phyloP scores from a whole-genome alignment of 2,113 vertebrate genomes.

The Gopherus evgoodei region DNA sequence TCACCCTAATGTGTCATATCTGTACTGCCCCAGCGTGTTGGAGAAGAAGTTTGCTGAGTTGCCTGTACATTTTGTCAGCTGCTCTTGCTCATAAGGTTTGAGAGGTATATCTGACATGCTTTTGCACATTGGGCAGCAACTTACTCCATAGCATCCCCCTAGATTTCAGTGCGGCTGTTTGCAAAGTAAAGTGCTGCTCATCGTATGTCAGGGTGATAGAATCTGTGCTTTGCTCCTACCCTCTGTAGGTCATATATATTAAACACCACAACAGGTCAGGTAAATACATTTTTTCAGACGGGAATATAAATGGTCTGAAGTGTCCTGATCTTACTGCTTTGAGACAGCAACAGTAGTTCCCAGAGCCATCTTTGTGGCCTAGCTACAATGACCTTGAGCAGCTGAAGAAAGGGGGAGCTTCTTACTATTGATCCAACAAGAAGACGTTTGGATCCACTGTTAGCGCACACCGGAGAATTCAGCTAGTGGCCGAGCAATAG shows the following conservation, averaged over 20 bases:
- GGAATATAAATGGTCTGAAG: background rate
- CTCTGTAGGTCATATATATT: background rate
- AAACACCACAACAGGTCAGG: rapidly evolving
- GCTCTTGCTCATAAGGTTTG: background rate
- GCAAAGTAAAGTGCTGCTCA: background rate
- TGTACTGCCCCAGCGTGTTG: background rate
- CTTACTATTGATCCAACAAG: too few species aligned
- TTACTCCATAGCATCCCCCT: background rate
- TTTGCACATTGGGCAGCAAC: background rate
- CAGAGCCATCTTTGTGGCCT: background rate
- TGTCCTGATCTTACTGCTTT: background rate
- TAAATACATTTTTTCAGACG: rapidly evolving
- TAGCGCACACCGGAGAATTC: background rate
- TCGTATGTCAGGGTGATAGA: background rate
- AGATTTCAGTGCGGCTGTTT: background rate
- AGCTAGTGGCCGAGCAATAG: background rate
- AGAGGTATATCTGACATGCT: background rate
- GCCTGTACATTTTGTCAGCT: background rate
- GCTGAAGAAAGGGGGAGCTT: background rate
- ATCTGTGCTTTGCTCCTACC: background rate
- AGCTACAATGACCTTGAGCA: rapidly evolving
- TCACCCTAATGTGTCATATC: background rate
- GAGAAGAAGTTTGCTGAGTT: background rate
- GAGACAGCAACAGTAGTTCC: background rate
- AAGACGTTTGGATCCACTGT: too few species aligned